Base-by-base conservation (phyloP, 2,888 invertebrate genomes). In the Micoletzkya japonica region DNA sequence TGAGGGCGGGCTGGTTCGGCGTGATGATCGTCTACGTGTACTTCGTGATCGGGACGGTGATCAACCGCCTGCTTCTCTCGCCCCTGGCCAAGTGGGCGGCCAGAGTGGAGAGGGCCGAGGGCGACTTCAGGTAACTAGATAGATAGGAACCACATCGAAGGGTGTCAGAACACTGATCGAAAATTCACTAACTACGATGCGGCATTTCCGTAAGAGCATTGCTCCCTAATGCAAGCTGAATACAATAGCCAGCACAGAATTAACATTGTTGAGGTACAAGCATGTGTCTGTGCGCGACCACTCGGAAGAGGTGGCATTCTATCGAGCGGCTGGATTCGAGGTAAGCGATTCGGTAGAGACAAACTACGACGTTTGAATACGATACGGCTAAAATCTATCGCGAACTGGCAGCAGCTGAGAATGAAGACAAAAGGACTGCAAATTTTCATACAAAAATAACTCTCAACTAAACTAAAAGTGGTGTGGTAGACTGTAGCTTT, bases 71-170 rank as follows among this genome's bases (percentile, higher is more conserved):
- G 2, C 82, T 90, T 1, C 89, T 89, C 87, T 86, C 87, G 4
- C 88, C 89, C 0, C 87, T 90, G 17, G 87, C 89, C 6, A 81
- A 82, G 52, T 86, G 85, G 74, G 87, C 89, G 14, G 88, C 88
- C 50, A 80, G 85, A 70, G 88, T 88, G 76, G 89, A 90, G 79
- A 86, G 86, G 74, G 85, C 84, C 72, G 90, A 90, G 82, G 90
- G 90, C 68, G 87, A 89, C 78, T 90, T 89, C 79, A 87, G 89
- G 87, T 88, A 74, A n/a, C n/a, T n/a, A n/a, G n/a, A n/a, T n/a
- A 57, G 74, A n/a, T n/a, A n/a, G 20, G 36, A n/a, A n/a, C n/a
- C n/a, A n/a, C n/a, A 44, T 17, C 49, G 49, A 17, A 17, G 14
- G 14, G 14, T 20, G 14, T 20, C 20, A 14, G 20, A 44, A 44